Evolutionary conservation across 1,140 invertebrate genomes (phyloP).

Genomic region (Megathymus violae): DNA sequence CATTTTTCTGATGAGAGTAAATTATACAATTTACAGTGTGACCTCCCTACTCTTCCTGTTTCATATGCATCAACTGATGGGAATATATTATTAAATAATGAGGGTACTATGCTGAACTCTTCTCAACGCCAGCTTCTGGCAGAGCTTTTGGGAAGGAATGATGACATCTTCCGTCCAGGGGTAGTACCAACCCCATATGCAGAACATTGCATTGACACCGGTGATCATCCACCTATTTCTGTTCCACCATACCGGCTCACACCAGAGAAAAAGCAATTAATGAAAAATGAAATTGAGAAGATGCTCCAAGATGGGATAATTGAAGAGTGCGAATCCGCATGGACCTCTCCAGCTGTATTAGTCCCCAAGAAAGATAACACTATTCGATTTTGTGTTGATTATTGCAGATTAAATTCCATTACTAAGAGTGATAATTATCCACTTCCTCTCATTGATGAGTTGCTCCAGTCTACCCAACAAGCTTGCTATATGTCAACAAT

Average conservation of each 20-base stretch:
- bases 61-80: background rate
- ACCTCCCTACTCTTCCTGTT: background rate
- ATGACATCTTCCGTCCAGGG: slow-evolving; percentile 31
- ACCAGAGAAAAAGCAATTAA: slow-evolving; percentile 35
- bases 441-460: slow-evolving; percentile 13
- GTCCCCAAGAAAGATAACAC: slow-evolving; percentile 39
- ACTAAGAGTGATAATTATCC: slow-evolving; percentile 33
- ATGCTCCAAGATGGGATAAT: slow-evolving; percentile 37
- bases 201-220: slow-evolving; percentile 40
- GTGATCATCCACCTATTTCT: slow-evolving; percentile 26
- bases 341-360: slow-evolving; percentile 34
- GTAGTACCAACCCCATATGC: slow-evolving; percentile 37
- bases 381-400: slow-evolving; percentile 36
- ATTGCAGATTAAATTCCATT: slow-evolving; percentile 26
- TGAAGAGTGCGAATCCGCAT: slow-evolving; percentile 32
- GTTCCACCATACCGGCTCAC: slow-evolving; percentile 32
- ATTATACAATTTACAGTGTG: background rate
- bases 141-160: background rate
- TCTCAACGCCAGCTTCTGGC: background rate
- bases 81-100: background rate
- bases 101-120: background rate
- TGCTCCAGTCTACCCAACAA: background rate
- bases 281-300: slow-evolving; percentile 30
- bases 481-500: slow-evolving; percentile 2
- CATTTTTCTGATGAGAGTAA: background rate